A percentile compares a stretch with the other conserved stretches of the same genome.
These are phyloP conservation scores for Pachycephala philippinensis DNA, from an alignment of 2,113 vertebrate genomes.

Conservation along the genomic window DNA sequence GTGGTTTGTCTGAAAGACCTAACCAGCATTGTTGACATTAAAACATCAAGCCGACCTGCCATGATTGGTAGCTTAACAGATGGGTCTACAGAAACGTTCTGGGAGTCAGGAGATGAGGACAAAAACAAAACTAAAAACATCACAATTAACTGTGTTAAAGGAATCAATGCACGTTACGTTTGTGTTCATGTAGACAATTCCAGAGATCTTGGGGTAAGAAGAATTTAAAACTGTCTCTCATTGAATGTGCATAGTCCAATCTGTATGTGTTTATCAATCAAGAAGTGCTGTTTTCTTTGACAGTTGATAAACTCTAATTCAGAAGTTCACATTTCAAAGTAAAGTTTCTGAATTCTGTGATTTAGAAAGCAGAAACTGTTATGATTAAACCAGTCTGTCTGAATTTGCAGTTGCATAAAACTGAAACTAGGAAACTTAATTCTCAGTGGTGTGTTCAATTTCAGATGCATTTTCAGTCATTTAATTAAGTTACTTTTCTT, in stretches of 20 bases:
- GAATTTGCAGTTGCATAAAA: background rate
- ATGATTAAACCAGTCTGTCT: background rate
- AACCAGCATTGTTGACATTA: constrained; percentile 95
- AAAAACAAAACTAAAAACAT: constrained; percentile 99
- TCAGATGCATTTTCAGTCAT: background rate
- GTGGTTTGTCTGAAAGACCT: constrained; percentile 95
- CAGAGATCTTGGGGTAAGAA: constrained; percentile 93
- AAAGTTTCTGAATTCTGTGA: background rate
- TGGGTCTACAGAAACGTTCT: constrained; percentile 97
- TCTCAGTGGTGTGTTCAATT: background rate
- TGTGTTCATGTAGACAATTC: constrained; percentile 98
- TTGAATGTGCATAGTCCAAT: background rate
- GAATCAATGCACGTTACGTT: constrained; percentile 90
- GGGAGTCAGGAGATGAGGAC: constrained; percentile 98
- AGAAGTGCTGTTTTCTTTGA: background rate
- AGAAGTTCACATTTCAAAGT: background rate
- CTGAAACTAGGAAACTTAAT: background rate
- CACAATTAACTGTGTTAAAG: constrained; percentile 95
- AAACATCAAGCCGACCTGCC: constrained; percentile 96
- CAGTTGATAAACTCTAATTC: background rate
- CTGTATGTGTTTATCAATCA: background rate
- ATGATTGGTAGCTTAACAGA: constrained; percentile 99
- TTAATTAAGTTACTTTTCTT: background rate
- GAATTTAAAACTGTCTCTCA: background rate
- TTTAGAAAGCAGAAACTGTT: background rate